phyloP scores from a whole-genome alignment of 2,113 vertebrate species.

The Pardalotus punctatus region DNA sequence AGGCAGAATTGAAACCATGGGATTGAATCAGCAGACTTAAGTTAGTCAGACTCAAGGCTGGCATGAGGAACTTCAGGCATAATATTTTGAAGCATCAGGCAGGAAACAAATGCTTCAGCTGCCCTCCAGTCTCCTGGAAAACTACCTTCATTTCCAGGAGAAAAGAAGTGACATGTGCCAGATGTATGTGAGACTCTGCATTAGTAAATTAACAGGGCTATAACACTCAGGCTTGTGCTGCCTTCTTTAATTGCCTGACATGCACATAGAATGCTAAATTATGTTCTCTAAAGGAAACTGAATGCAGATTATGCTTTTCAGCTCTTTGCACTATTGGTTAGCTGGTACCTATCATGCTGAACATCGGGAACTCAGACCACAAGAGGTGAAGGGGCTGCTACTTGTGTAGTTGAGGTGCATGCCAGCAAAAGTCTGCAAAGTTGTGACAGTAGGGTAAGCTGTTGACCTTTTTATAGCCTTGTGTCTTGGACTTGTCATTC shows the following conservation, averaged over 20 bases:
- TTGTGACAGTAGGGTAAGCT: conserved; percentile 37
- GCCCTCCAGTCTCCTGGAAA: conserved; percentile 49
- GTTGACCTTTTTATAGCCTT: conserved; percentile 10
- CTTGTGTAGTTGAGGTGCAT: conserved; percentile 28
- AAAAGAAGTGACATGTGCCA: conserved; percentile 59
- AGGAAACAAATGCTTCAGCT: conserved; percentile 45
- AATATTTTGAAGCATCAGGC: conserved; percentile 29
- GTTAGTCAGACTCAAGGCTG: background rate
- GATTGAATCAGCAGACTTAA: background rate
- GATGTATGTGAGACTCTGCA: conserved; percentile 52
- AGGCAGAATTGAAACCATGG: background rate
- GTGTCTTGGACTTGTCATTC: conserved; percentile 47
- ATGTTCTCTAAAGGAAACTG: conserved; percentile 41
- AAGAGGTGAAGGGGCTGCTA: conserved; percentile 49
- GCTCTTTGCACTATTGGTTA: conserved; percentile 32
- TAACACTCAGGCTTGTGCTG: conserved; percentile 50
- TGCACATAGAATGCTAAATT: conserved; percentile 53
- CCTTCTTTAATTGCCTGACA: conserved; percentile 63
- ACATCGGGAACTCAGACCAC: conserved; percentile 34
- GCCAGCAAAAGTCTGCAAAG: background rate
- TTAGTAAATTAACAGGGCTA: conserved; percentile 65
- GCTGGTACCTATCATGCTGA: conserved; percentile 47
- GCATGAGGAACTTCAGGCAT: background rate
- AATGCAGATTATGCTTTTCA: conserved; percentile 52
- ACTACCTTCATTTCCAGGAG: conserved; percentile 52